Evolutionary conservation across 1,140 invertebrate species (phyloP).

Genomic region (Periplaneta americana): DNA sequence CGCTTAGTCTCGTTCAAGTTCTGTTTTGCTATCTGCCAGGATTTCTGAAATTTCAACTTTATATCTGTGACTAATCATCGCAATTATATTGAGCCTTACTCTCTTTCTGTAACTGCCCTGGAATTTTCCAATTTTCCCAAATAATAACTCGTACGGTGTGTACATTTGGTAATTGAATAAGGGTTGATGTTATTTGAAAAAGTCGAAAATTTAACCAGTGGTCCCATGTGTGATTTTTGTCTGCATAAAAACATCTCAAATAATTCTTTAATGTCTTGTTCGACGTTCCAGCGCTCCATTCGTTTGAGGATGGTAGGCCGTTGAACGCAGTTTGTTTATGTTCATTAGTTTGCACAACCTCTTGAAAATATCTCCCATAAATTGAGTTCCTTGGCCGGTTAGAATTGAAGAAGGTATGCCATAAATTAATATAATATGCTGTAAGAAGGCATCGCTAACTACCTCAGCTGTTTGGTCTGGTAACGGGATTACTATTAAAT

Average conservation of each 20-base stretch:
- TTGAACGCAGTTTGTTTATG: slow-evolving; percentile 27
- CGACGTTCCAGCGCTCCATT: slow-evolving; percentile 27
- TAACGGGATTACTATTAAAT: slow-evolving; percentile 20
- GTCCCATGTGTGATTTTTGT: slow-evolving; percentile 32
- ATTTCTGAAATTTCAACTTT: too few species aligned
- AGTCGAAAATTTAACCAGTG: slow-evolving; percentile 25
- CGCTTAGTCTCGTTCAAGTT: too few species aligned
- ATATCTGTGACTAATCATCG: too few species aligned
- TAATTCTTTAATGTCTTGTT: slow-evolving; percentile 27
- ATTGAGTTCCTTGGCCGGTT: slow-evolving; percentile 31
- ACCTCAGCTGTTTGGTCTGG: slow-evolving; percentile 26
- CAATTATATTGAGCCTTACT: too few species aligned
- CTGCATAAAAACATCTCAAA: slow-evolving; percentile 24
- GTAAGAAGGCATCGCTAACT: slow-evolving; percentile 24
- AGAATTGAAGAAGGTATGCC: slow-evolving; percentile 30
- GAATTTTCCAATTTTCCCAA: slow-evolving; percentile 25
- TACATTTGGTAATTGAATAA: slow-evolving; percentile 30
- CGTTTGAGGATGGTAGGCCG: slow-evolving; percentile 24
- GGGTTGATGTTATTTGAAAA: slow-evolving; percentile 30
- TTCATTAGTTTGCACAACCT: slow-evolving; percentile 24
- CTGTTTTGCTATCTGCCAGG: too few species aligned
- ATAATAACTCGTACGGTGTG: too few species aligned
- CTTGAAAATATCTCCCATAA: too few species aligned
- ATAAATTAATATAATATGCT: slow-evolving; percentile 27
- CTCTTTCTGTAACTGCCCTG: slow-evolving; percentile 14